Base-by-base conservation (phyloP, 2,888 invertebrate species). In the Pherbina coryleti region DNA sequence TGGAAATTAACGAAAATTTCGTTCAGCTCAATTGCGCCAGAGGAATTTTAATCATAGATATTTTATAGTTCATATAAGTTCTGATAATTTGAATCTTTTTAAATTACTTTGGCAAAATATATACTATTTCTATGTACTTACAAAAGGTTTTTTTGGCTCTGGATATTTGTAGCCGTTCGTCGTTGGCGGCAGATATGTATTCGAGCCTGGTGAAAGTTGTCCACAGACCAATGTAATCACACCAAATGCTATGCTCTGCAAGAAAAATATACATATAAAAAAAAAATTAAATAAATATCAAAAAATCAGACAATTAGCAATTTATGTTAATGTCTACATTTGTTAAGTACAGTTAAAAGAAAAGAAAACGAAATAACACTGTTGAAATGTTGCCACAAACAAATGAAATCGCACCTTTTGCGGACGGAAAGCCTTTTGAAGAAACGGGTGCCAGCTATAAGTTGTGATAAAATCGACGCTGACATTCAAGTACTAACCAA, bases 91-190 rank as follows among this genome's bases (percentile, higher is more conserved):
- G n/a, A n/a, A n/a, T n/a, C n/a, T n/a, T n/a, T n/a, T n/a, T n/a
- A n/a, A n/a, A n/a, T n/a, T n/a, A n/a, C n/a, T n/a, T n/a, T n/a
- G n/a, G n/a, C n/a, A 44, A 44, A 44, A 44, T 37, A 44, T 31
- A 14, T 8, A 37, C 37, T 37, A 44, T 9, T 17, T 44, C 3
- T 5, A 37, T 31, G 9, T 82, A 88, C 88, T 88, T 81, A 88
- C 88, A 79, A 88, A 87, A 83, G 88, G 87, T 80, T 84, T 85
- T 49, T 84, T 85, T 2, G 96, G 95, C 62, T 91, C 92, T n/a
- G 92, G 92, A 88, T 96, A 96, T 82, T 92, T 92, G 89, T 96
- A 96, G 19, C 95, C 95, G 83, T 93, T 93, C 85, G 92, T 93
- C 78, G 49, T 93, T 78, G 88, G 88, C 25, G 96, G 96, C 74